Conservation (phyloP, 2,113 vertebrate genomes). For the Erythrolamprus reginae region DNA sequence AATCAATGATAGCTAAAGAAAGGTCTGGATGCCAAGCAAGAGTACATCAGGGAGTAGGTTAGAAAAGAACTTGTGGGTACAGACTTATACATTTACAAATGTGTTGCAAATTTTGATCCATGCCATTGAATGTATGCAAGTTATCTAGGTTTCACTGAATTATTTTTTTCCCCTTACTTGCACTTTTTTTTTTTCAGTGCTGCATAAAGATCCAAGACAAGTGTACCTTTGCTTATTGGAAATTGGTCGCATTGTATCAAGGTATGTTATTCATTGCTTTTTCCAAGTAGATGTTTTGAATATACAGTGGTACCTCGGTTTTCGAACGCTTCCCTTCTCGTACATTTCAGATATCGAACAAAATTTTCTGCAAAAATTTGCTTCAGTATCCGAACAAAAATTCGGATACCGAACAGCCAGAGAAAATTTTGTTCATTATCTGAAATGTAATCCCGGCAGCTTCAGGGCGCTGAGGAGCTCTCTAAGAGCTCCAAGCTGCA, state of each 20-base stretch:
- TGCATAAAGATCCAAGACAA: slow-evolving; percentile 94
- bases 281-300: neutral
- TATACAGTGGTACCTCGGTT: too few species aligned
- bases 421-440: too few species aligned
- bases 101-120: neutral
- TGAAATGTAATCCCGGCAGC: too few species aligned
- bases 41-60: neutral
- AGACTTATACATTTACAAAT: neutral
- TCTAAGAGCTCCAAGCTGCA: too few species aligned
- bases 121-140: neutral
- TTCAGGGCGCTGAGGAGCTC: too few species aligned
- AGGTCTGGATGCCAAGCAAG: neutral
- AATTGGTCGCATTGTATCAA: slow-evolving; percentile 89
- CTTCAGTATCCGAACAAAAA: too few species aligned
- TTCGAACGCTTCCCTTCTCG: too few species aligned
- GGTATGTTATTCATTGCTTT: slow-evolving; percentile 60
- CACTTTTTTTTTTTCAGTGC: slow-evolving; percentile 69
- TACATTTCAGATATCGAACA: too few species aligned
- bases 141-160: neutral
- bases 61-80: neutral
- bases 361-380: too few species aligned
- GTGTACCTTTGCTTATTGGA: slow-evolving; percentile 95
- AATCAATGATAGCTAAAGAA: neutral
- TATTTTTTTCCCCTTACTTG: neutral
- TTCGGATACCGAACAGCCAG: too few species aligned